Conservation (phyloP, 1,140 invertebrate genomes). For the Euborellia annulipes region DNA sequence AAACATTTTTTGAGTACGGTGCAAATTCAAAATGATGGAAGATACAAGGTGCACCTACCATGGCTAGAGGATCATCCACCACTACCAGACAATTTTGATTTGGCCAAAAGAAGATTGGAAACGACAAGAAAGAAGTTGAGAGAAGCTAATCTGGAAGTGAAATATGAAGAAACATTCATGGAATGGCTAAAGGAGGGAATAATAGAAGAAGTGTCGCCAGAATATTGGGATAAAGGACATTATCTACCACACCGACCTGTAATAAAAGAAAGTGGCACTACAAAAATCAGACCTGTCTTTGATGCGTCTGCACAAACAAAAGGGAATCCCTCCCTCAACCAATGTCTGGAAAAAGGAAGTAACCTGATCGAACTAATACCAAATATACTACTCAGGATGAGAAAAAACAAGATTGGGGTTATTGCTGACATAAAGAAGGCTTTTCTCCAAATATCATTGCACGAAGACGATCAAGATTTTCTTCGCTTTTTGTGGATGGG, state of each 20-base stretch:
- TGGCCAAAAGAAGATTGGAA: conserved; percentile 14
- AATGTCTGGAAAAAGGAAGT: conserved; percentile 23
- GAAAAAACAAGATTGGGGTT: conserved; percentile 21
- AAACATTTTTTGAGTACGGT: conserved; percentile 20
- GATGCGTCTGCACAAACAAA: conserved; percentile 14
- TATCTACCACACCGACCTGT: conserved; percentile 23
- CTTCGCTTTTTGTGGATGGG: conserved; percentile 23
- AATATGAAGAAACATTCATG: conserved; percentile 21
- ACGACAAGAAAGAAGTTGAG: conserved; percentile 16
- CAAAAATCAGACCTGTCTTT: conserved; percentile 16
- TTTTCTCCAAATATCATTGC: conserved; percentile 25
- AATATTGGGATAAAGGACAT: conserved; percentile 13
- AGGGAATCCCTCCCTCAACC: conserved; percentile 21
- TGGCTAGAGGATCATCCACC: conserved; percentile 19
- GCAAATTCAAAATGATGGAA: conserved; percentile 13
- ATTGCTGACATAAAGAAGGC: conserved; percentile 27
- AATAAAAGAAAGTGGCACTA: conserved; percentile 21
- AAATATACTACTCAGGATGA: conserved; percentile 23
- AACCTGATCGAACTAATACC: conserved; percentile 27
- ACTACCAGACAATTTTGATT: conserved; percentile 14
- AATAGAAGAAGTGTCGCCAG: conserved; percentile 18
- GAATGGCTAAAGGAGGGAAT: conserved; percentile 19
- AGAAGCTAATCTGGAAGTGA: conserved; percentile 13
- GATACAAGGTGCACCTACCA: conserved; percentile 20
- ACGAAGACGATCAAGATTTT: conserved; percentile 18